Evolutionary conservation across 1,140 invertebrate species (phyloP).

Genomic region (Reticulitermes speratus): DNA sequence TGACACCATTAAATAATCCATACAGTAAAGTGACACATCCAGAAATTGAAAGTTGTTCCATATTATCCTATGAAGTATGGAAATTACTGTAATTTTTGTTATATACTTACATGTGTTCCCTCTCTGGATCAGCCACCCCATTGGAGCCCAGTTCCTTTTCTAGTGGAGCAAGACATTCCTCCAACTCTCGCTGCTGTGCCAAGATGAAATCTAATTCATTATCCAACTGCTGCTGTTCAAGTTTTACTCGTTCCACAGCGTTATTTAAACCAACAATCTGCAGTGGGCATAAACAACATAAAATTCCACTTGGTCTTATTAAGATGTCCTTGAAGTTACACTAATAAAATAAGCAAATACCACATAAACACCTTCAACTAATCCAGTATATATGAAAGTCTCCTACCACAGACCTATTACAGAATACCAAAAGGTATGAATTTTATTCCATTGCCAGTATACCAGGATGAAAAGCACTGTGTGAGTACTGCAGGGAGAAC

Average conservation of each 20-base stretch:
- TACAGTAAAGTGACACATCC: too few species aligned
- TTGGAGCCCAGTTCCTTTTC: slow-evolving; percentile 73
- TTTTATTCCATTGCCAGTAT: too few species aligned
- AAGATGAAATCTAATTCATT: slow-evolving; percentile 93
- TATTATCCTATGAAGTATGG: too few species aligned
- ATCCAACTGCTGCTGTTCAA: slow-evolving; percentile 86
- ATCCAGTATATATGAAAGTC: too few species aligned
- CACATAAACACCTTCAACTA: not conserved
- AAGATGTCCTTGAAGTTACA: not conserved
- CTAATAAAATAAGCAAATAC: not conserved
- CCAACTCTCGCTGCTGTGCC: slow-evolving; percentile 88
- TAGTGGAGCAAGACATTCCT: slow-evolving; percentile 80
- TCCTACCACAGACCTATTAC: too few species aligned
- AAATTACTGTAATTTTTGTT: too few species aligned
- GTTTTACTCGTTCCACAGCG: slow-evolving; percentile 80
- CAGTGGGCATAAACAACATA: slow-evolving; percentile 31
- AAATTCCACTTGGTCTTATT: not conserved
- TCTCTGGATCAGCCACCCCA: slow-evolving; percentile 77
- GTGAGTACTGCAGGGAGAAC: too few species aligned
- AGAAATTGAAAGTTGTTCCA: too few species aligned
- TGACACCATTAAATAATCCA: too few species aligned
- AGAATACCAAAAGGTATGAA: too few species aligned
- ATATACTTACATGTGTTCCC: slow-evolving; percentile 70
- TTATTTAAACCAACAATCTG: slow-evolving; percentile 82
- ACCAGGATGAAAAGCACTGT: too few species aligned